Conservation (phyloP, 1,140 invertebrate genomes). For the Anadara kagoshimensis region DNA sequence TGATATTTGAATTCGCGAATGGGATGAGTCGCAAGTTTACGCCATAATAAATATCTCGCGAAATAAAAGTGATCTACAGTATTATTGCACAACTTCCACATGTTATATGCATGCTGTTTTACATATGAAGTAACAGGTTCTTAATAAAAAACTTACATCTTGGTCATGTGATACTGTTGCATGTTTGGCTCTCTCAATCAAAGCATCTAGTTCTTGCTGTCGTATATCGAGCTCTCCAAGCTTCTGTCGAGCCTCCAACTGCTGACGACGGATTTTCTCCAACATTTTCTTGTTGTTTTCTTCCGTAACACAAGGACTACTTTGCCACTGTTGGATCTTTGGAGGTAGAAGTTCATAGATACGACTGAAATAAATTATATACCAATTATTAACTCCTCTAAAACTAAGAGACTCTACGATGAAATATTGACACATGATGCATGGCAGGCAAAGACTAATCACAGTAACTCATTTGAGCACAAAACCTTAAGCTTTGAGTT, state of each 20-base stretch:
- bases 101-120: no score
- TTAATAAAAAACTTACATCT: slow-evolving; percentile 39
- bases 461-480: no score
- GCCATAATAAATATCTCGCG: no score
- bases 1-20: no score
- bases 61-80: no score
- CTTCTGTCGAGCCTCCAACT: slow-evolving; percentile 83
- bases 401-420: no score
- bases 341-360: slow-evolving; percentile 86
- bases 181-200: slow-evolving; percentile 84
- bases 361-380: slow-evolving; percentile 56
- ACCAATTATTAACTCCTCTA: no score
- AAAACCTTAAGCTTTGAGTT: no score
- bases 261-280: slow-evolving; percentile 87
- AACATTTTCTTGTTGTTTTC: slow-evolving; percentile 88
- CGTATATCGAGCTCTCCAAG: slow-evolving; percentile 72
- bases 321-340: slow-evolving; percentile 94
- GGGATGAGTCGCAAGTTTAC: no score
- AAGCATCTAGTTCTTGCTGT: slow-evolving; percentile 83
- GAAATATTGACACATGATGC: no score
- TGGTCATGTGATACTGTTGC: slow-evolving; percentile 79
- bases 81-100: no score
- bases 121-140: neutral
- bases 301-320: slow-evolving; percentile 91
- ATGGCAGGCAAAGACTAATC: no score